These are phyloP conservation scores for Acronicta leporina DNA, from an alignment of 2,888 invertebrate species.

Conservation along the genomic window DNA sequence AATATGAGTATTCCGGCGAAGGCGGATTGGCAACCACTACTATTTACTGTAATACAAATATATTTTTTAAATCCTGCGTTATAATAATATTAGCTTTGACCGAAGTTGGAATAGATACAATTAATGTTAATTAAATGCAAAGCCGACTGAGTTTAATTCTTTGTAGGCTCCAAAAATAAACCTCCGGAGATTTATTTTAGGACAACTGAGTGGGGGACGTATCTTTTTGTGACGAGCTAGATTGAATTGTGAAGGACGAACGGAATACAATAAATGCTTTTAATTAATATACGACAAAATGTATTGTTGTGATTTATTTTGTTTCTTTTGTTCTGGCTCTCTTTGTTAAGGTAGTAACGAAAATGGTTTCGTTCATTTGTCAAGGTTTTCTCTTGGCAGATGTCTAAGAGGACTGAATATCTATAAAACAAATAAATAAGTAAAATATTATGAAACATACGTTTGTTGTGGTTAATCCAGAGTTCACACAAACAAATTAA, in stretches of 20 bases:
- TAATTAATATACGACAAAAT: not conserved
- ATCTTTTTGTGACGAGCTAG: slow-evolving; percentile 16
- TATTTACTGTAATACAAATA: slow-evolving; percentile 1
- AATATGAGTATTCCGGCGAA: too few relatives aligned
- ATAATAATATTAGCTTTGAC: slow-evolving; percentile 21
- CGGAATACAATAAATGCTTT: slow-evolving; percentile 3
- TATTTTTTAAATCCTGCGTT: not conserved
- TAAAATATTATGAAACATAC: too few relatives aligned
- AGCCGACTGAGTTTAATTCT: slow-evolving; percentile 53
- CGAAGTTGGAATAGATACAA: slow-evolving; percentile 45
- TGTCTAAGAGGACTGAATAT: too few relatives aligned
- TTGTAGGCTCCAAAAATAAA: slow-evolving; percentile 13
- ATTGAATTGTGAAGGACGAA: slow-evolving; percentile 22
- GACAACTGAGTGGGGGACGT: slow-evolving; percentile 21
- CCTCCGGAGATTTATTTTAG: slow-evolving; percentile 38
- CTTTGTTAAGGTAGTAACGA: not conserved
- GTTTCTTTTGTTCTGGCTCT: not conserved
- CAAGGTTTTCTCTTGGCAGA: too few relatives aligned
- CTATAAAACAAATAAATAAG: too few relatives aligned
- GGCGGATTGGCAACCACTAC: too few relatives aligned
- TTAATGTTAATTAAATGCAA: slow-evolving; percentile 62
- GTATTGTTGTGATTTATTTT: not conserved
- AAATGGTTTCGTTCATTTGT: too few relatives aligned
- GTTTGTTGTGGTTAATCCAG: too few relatives aligned
- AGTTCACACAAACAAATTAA: too few relatives aligned